Base-by-base conservation (phyloP, 1,140 invertebrate genomes). In the Drosophila takahashii region DNA sequence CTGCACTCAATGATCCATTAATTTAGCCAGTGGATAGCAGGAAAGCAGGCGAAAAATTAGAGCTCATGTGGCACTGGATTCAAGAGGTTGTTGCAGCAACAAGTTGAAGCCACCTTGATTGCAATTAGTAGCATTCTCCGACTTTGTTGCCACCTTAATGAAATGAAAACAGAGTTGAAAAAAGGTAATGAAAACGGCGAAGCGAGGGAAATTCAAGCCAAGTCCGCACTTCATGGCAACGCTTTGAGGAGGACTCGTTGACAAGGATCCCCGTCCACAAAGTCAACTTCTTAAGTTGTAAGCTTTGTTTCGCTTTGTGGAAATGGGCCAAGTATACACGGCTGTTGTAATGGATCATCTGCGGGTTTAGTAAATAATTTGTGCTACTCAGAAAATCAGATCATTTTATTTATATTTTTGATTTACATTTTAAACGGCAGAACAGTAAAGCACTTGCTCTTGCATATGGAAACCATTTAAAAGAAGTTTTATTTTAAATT, bases 41-140 rank as follows among this genome's bases (percentile, higher is more conserved):
- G 34, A 15, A 2, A 41, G 44, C 26, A 11, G 59, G 37, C 8
- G 48, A 70, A 29, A 47, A 34, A 57, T 56, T 26, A 53, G 64
- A 39, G 39, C 37, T 69, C 37, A 51, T 67, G 39, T 62, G 42
- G 52, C 41, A 42, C 39, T 32, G 41, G 36, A 51, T 48, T 60
- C 37, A 47, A 74, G 50, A 54, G 50, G 45, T 59, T 44, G 47
- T 41, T 62, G 36, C 53, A 64, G 83, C 83, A 79, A 87, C 79
- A 83, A 89, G 83, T 89, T 89, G 56, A 77, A 87, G 84, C 32
- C 66, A 79, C 78, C 84, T 69, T 87, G 84, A 89, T 89, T 87
- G 83, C 84, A 87, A 87, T 87, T 87, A 84, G 79, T 77, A 62
- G 79, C 62, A 75, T 67, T 51, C 85, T 79, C 59, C 58, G 52